Evolutionary conservation across 2,797 vertebrate genomes (phyloP), one percentile per base, ranked within the genome.

Genomic region (Cuniculus paca): DNA sequence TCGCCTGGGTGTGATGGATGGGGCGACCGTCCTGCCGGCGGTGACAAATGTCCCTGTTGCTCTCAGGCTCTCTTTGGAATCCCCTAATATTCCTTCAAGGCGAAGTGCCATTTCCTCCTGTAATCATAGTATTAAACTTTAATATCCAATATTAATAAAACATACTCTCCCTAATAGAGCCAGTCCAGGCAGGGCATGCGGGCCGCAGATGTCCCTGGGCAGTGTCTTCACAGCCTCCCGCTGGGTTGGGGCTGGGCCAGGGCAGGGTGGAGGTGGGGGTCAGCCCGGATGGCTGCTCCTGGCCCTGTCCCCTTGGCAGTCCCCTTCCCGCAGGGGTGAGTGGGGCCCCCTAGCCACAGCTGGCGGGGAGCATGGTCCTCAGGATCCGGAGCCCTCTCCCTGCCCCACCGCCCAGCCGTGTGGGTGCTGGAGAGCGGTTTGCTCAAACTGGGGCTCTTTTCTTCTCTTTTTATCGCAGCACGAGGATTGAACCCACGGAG

Each of bases 91-190:
- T 91, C 97, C 97, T 90, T 13, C 56, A 90, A 97, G 94, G 83
- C 95, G 97, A 98, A 98, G 96, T 96, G 94, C 94, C 94, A 97
- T 98, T 98, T 98, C 95, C 98, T n/a, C 88, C 92, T 97, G 54
- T 98, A 98, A 98, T 98, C 98, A 98, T 91, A 91, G 16, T 93
- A 98, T 98, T 98, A 98, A 98, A 98, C 85, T 98, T 98, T 98
- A 98, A 98, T 98, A 77, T 54, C 74, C 26, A 70, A 9, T 91
- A 97, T 98, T 98, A 98, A 97, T 98, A 91, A 96, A 97, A 97
- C 93, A 92, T 97, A 87, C 78, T 72, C 86, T 92, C 60, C 61
- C 93, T 97, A 95, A 97, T 98, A 95, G 86, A 97, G 88, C 82
- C 54, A 61, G 84, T 0, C 0, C 61, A 45, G 88, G 94, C 96